Conservation (phyloP, 2,113 vertebrate species). For the Gasterosteus nipponicus region DNA sequence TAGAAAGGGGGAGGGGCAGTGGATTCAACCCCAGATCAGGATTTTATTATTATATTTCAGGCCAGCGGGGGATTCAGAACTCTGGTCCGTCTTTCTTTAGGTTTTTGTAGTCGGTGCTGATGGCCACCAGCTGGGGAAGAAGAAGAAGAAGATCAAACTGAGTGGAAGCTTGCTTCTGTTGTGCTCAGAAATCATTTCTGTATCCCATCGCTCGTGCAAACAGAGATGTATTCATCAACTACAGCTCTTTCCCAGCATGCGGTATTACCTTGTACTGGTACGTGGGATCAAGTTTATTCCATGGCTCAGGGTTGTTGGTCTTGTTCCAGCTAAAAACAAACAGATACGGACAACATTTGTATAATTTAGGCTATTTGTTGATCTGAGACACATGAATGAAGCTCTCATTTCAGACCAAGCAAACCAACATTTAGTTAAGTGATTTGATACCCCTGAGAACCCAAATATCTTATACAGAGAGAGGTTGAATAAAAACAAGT, state of each 20-base stretch:
- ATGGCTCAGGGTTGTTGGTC: slow-evolving; percentile 90
- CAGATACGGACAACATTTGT: neutral
- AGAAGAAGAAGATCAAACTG: slow-evolving; percentile 2
- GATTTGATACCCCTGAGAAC: slow-evolving; percentile 11
- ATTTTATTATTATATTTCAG: slow-evolving; percentile 1
- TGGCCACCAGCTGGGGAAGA: slow-evolving; percentile 84
- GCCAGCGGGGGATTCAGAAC: slow-evolving; percentile 78
- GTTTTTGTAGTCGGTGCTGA: slow-evolving; percentile 89
- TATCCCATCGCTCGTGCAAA: neutral
- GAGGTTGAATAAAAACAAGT: neutral
- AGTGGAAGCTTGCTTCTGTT: neutral
- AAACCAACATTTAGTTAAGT: neutral
- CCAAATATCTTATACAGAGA: neutral
- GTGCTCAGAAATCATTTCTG: neutral
- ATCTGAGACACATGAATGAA: neutral
- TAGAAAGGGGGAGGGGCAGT: neutral
- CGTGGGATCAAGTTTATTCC: slow-evolving; percentile 90
- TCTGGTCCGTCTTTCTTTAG: slow-evolving; percentile 93
- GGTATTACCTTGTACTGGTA: slow-evolving; percentile 90
- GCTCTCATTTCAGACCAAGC: neutral
- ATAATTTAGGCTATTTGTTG: neutral
- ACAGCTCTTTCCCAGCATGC: neutral
- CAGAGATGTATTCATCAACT: neutral
- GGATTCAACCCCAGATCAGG: slow-evolving; percentile 30
- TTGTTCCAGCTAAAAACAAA: slow-evolving; percentile 87